phyloP scores from a whole-genome alignment of 2,888 invertebrate species.

The Aporophyla lueneburgensis region DNA sequence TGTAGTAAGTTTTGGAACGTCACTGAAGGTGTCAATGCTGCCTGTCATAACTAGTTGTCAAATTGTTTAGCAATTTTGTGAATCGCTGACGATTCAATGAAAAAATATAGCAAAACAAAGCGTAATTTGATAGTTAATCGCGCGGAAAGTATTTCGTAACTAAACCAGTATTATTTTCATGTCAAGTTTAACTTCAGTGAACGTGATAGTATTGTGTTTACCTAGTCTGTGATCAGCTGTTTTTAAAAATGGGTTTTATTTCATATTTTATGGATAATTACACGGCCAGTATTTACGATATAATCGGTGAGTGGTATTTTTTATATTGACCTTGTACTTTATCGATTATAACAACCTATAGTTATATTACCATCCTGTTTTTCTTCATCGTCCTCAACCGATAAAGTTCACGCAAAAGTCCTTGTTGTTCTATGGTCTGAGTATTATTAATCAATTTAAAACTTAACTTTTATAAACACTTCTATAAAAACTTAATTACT shows the following conservation, averaged over 20 bases:
- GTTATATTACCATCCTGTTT: slow-evolving; percentile 29
- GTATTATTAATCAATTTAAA: neutral
- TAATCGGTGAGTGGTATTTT: slow-evolving; percentile 82
- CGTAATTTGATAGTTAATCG: slow-evolving; percentile 69
- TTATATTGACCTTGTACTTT: slow-evolving; percentile 55
- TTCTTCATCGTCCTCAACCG: neutral
- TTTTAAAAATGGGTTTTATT: slow-evolving; percentile 81
- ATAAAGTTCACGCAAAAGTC: slow-evolving; percentile 13
- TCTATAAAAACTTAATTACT: neutral
- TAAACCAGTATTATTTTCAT: slow-evolving; percentile 63
- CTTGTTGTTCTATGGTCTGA: neutral
- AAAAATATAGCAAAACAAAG: slow-evolving; percentile 71
- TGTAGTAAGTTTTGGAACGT: slow-evolving; percentile 24
- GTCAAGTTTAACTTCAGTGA: slow-evolving; percentile 57
- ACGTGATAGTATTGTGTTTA: slow-evolving; percentile 59
- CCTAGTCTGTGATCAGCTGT: slow-evolving; percentile 60
- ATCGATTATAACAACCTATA: slow-evolving; percentile 20
- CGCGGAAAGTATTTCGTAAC: slow-evolving; percentile 62
- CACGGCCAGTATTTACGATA: slow-evolving; percentile 84
- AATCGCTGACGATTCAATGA: slow-evolving; percentile 67
- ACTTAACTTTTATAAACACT: neutral
- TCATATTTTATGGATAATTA: slow-evolving; percentile 84
- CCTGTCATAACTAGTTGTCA: slow-evolving; percentile 49
- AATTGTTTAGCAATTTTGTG: slow-evolving; percentile 48
- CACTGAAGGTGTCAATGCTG: neutral